Evolutionary conservation across 2,113 vertebrate species (phyloP).

Genomic region (Fulica atra): DNA sequence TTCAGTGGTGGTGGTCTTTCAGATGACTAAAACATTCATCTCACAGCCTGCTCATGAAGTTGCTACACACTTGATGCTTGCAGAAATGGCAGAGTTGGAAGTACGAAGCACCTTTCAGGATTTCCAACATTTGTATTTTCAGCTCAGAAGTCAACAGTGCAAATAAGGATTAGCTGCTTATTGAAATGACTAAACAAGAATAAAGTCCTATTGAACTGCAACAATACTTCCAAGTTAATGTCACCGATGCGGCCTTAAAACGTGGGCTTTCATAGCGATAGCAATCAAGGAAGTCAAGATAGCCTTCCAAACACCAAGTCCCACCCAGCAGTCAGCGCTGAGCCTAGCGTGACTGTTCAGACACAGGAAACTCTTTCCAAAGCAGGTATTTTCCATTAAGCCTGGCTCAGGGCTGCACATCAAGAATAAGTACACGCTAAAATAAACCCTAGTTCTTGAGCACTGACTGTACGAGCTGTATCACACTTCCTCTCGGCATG

Average conservation of each 20-base stretch:
- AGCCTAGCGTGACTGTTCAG: neutral
- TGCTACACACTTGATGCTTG: neutral
- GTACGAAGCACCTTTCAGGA: neutral
- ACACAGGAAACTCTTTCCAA: neutral
- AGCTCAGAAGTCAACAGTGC: neutral
- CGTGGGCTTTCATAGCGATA: fast-evolving
- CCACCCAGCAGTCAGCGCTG: neutral
- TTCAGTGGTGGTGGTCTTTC: neutral
- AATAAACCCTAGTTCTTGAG: neutral
- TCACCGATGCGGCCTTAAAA: neutral
- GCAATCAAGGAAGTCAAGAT: neutral
- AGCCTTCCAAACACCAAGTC: neutral
- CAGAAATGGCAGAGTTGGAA: neutral
- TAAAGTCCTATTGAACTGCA: neutral
- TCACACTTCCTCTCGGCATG: neutral
- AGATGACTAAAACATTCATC: neutral
- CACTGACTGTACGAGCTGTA: neutral
- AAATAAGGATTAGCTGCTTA: neutral
- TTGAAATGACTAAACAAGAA: neutral
- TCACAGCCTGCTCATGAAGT: neutral
- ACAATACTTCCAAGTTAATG: neutral
- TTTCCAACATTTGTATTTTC: neutral
- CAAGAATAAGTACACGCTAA: neutral
- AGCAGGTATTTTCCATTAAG: conserved; percentile 27
- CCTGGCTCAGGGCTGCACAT: neutral